A percentile compares a stretch with the other conserved stretches of the same genome.
Evolutionary conservation across 2,797 vertebrate genomes (phyloP).

Genomic region (Enteromius mattozi): DNA sequence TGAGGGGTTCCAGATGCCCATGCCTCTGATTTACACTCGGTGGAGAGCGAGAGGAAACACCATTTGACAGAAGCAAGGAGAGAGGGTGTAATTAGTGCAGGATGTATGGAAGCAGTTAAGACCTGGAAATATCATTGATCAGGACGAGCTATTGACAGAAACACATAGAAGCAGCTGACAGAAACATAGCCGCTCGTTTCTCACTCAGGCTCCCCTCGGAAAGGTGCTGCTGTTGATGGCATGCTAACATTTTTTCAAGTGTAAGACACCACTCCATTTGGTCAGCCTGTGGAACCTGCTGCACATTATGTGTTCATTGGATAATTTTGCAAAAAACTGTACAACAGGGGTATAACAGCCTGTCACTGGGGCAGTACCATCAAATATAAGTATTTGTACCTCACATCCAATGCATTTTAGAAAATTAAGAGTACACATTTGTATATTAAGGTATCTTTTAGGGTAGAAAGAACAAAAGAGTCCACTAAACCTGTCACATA

Average conservation of each 20-base stretch:
- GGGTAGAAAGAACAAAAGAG: too few species aligned
- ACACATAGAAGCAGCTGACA: conserved; percentile 57
- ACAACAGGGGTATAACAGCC: background rate
- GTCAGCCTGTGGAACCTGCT: conserved; percentile 30
- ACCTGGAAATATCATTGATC: conserved; percentile 77
- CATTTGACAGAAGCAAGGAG: conserved; percentile 55
- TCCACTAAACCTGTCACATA: background rate
- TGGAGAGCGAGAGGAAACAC: conserved; percentile 35
- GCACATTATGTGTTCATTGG: conserved; percentile 19
- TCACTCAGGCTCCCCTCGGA: conserved; percentile 41
- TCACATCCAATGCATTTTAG: background rate
- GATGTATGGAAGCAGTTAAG: conserved; percentile 72
- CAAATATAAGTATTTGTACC: background rate
- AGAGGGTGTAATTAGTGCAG: conserved; percentile 67
- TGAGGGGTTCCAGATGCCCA: conserved; percentile 42
- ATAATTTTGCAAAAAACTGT: conserved; percentile 11
- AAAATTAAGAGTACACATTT: too few species aligned
- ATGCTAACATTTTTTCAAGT: conserved; percentile 48
- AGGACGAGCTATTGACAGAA: conserved; percentile 69
- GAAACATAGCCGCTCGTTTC: conserved; percentile 57
- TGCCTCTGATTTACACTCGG: conserved; percentile 59
- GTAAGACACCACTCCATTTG: conserved; percentile 48
- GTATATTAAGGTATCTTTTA: too few species aligned
- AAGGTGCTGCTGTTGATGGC: conserved; percentile 52
- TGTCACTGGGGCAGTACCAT: background rate